Conservation (phyloP, 2,113 vertebrate species). For the Probosciger aterrimus region DNA sequence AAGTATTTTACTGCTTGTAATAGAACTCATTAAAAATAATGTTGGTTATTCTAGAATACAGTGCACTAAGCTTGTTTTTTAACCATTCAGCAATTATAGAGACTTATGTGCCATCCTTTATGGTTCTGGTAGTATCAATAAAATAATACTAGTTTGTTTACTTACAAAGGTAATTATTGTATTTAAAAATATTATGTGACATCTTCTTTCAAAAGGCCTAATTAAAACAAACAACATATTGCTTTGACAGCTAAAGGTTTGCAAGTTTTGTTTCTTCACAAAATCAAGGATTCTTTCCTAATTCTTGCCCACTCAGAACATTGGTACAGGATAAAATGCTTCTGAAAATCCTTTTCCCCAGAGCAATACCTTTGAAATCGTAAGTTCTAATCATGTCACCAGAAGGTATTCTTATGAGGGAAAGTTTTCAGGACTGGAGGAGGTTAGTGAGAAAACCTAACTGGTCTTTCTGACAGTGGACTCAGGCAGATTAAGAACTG, state of each 20-base stretch:
- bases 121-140: not conserved
- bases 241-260: not conserved
- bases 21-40: conserved; percentile 47
- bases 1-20: conserved; percentile 17
- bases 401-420: not conserved
- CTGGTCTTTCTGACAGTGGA: not conserved
- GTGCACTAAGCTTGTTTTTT: conserved; percentile 9
- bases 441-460: not conserved
- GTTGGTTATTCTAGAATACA: not conserved
- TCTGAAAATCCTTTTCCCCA: not conserved
- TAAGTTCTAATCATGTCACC: not conserved
- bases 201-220: not conserved
- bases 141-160: conserved; percentile 5
- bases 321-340: not conserved
- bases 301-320: not conserved
- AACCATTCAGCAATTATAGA: conserved; percentile 8
- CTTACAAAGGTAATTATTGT: not conserved
- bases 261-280: not conserved
- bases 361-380: not conserved
- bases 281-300: not conserved
- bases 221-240: not conserved
- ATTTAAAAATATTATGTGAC: not conserved
- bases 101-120: not conserved
- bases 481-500: not conserved
- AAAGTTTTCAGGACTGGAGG: not conserved